phyloP scores from a whole-genome alignment of 2,888 invertebrate species.

The Apotomis capreana region DNA sequence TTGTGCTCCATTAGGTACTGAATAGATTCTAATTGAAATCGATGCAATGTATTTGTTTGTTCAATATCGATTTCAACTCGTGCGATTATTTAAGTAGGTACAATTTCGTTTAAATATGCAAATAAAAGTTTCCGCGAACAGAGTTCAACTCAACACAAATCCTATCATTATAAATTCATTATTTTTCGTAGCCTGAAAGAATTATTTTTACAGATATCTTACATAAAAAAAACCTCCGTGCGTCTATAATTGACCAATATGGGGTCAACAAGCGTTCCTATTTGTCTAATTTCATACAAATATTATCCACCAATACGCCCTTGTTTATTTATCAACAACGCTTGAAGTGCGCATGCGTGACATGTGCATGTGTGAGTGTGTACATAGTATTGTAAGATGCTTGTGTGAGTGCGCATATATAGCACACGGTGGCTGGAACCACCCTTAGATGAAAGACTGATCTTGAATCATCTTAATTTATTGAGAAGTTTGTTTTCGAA shows the following conservation, averaged over 20 bases:
- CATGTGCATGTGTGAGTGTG: slow-evolving; percentile 50
- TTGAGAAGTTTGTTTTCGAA: slow-evolving; percentile 39
- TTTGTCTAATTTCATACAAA: slow-evolving; percentile 19
- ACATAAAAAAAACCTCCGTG: not conserved
- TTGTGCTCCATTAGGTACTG: too few species aligned
- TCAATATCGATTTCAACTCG: too few species aligned
- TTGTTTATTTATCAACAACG: slow-evolving; percentile 55
- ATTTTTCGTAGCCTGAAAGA: too few species aligned
- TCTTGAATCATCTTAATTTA: slow-evolving; percentile 65
- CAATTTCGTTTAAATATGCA: too few species aligned
- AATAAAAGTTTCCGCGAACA: too few species aligned
- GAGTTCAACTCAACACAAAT: too few species aligned
- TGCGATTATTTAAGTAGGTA: too few species aligned
- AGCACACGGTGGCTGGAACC: slow-evolving; percentile 60
- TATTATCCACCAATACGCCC: slow-evolving; percentile 54
- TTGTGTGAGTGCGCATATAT: slow-evolving; percentile 53
- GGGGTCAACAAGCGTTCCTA: slow-evolving; percentile 6
- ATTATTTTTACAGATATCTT: too few species aligned
- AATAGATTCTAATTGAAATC: too few species aligned
- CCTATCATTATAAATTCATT: too few species aligned
- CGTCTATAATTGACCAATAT: not conserved
- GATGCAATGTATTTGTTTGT: too few species aligned
- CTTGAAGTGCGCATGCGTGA: slow-evolving; percentile 53
- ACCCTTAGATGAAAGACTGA: slow-evolving; percentile 72
- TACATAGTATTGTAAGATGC: not conserved